Percentiles rank a stretch among this genome's conserved stretches.
Evolutionary conservation across 2,113 vertebrate species (phyloP).

Genomic region (Xenopus laevis): DNA sequence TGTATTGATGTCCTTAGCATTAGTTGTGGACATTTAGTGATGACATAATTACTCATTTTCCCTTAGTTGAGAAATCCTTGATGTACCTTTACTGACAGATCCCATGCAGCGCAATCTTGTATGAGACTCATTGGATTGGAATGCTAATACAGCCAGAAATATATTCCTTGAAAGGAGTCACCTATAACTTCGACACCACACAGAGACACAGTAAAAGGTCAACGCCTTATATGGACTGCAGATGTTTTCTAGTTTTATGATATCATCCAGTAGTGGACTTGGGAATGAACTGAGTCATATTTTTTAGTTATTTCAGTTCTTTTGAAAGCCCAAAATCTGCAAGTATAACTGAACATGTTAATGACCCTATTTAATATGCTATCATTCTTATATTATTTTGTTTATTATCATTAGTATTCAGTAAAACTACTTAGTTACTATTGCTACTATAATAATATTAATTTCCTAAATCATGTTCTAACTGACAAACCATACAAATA

Average conservation of each 20-base stretch:
- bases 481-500: too few relatives aligned
- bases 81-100: conserved; percentile 27
- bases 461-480: too few relatives aligned
- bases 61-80: not conserved
- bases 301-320: too few relatives aligned
- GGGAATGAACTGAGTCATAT: too few relatives aligned
- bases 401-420: too few relatives aligned
- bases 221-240: conserved; percentile 21
- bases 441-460: too few relatives aligned
- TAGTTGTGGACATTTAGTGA: conserved; percentile 8
- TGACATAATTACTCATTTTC: conserved; percentile 37
- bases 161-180: conserved; percentile 31
- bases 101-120: conserved; percentile 18
- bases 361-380: too few relatives aligned
- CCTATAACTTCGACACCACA: conserved; percentile 18
- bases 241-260: conserved; percentile 33
- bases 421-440: too few relatives aligned
- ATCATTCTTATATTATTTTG: too few relatives aligned
- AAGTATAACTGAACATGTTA: too few relatives aligned
- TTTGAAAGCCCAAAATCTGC: too few relatives aligned
- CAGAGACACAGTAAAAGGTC: conserved; percentile 18
- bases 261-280: conserved; percentile 6
- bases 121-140: conserved; percentile 9
- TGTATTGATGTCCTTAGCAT: conserved; percentile 21
- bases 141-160: not conserved